phyloP scores from a whole-genome alignment of 64 coral and sea anemone genomes.

The Montipora capricornis region DNA sequence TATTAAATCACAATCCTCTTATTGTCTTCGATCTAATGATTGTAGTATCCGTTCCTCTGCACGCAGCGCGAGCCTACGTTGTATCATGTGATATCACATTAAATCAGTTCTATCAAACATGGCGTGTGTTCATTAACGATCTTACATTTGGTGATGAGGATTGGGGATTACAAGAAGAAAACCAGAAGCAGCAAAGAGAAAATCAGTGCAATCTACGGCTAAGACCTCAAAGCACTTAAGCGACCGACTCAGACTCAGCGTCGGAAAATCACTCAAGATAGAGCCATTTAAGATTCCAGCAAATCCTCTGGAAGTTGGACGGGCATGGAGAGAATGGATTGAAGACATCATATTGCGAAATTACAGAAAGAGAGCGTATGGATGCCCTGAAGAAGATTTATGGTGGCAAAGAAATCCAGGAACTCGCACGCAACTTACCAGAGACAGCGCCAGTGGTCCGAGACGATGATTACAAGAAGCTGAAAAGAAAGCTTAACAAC shows the following conservation, averaged over 20 bases:
- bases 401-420: neutral
- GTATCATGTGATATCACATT: slow-evolving; percentile 8
- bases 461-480: neutral
- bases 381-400: slow-evolving; percentile 33
- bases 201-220: too few relatives aligned
- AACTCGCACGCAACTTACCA: slow-evolving; percentile 38
- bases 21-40: too few relatives aligned
- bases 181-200: neutral
- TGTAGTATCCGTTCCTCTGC: slow-evolving; percentile 26
- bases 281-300: too few relatives aligned
- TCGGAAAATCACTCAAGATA: too few relatives aligned
- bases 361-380: neutral
- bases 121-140: slow-evolving; percentile 11
- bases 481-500: too few relatives aligned
- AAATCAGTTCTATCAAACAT: slow-evolving; percentile 7
- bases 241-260: too few relatives aligned
- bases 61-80: neutral
- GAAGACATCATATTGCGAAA: slow-evolving; percentile 16
- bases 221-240: too few relatives aligned
- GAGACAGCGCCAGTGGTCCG: neutral
- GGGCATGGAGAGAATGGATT: too few relatives aligned
- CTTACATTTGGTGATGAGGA: slow-evolving; percentile 31
- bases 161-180: slow-evolving; percentile 33
- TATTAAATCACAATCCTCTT: too few relatives aligned
- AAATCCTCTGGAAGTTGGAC: too few relatives aligned